Base-by-base conservation (phyloP, 2,113 vertebrate genomes). In the Charina bottae region DNA sequence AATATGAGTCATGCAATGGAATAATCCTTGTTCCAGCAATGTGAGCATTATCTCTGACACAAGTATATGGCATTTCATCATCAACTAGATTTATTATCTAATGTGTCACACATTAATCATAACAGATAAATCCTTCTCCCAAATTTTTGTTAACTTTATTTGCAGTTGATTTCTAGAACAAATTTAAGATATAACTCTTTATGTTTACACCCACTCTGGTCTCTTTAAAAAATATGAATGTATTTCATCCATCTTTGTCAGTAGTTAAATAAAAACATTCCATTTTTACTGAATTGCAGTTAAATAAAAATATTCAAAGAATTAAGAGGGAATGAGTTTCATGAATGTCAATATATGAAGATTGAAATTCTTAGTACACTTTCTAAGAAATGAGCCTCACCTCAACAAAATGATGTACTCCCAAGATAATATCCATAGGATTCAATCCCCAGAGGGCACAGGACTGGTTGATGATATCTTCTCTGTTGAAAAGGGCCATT, bases 51-150 rank as follows among this genome's bases (percentile, higher is more conserved):
- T 15, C 28, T 24, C 24, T 88, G 90, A 93, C 46, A 62, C 46
- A 59, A 83, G 19, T 53, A 91, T 94, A 59, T n/a, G n/a, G 42
- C 42, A 53, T 60, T 92, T 56, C 68, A 55, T 2, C 92, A 89
- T 1, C 88, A 93, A 24, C 83, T 90, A 90, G 53, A 90, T 72
- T 83, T n/a, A 85, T 53, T 60, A 84, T 33, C 89, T 64, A 90
- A 59, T 49, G 23, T 56, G 54, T 26, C 72, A 78, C 42, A 7
- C 53, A 55, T 78, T 21, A 49, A 37, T 60, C 42, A 15, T 54
- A 64, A 24, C 5, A 8, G 58, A 54, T 58, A 58, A 49, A 11
- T 4, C 0, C 26, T 54, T 85, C 19, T 24, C 11, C 42, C 24
- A 15, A 53, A 85, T 64, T 28, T 7, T 68, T 64, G 19, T 24